Base-by-base conservation (phyloP, 2,113 vertebrate species). In the Aleadryas rufinucha region DNA sequence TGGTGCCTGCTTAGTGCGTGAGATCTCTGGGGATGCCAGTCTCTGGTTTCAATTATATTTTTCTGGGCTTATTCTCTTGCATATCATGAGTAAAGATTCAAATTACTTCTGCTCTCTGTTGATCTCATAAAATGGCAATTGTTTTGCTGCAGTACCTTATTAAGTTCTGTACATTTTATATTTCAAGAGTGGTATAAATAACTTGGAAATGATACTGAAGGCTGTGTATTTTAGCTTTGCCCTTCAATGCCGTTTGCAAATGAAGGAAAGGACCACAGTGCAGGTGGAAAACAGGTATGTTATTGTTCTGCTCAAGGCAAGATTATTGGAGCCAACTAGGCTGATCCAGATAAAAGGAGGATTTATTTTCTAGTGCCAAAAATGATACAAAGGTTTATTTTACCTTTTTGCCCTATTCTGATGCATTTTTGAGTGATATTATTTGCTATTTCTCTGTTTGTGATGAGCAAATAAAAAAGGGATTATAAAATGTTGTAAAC, bases 1-100 rank as follows among this genome's bases (percentile, higher is more conserved):
- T 0, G 0, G 5, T 20, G 20, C 12, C 11, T 37, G 26, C 30
- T 27, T 53, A 56, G 7, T 41, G 41, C 16, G 15, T 4, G 4
- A 61, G 18, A 26, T 47, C 30, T 56, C 18, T 75, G 28, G 33
- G 27, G 23, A 39, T 33, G 24, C 6, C 28, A 9, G 13, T 54
- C 49, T 45, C 12, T 16, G 18, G 1, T 45, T 89, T 52, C 30
- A 50, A 22, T 10, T 11, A 56, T 21, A 6, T 5, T 13, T 45
- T 84, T 87, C 41, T 45, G 9, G 16, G 23, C 7, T 90, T 42
- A 15, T 72, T 90, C 19, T 72, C 20, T 41, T 59, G 22, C 16
- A 19, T 20, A 33, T 45, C 11, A 21, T 28, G 28, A 66, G 26
- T 37, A 47, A 61, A 75, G 3, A 31, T 12, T 78, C 39, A 65